Conservation (phyloP, 2,113 vertebrate species). For the Dipodomys ordii region DNA sequence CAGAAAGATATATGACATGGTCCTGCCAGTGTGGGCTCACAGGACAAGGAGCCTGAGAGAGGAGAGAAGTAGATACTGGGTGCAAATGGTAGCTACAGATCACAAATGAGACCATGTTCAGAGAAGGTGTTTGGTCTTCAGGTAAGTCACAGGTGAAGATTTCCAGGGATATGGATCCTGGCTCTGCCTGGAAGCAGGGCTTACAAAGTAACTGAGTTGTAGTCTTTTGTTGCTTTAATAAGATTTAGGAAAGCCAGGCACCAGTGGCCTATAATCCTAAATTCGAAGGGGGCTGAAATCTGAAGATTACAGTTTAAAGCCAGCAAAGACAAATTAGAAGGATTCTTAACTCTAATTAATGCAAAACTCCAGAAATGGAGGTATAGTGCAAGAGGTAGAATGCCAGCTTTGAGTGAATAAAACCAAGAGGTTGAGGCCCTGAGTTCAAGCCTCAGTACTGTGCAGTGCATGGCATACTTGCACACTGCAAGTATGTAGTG, state of each 20-base stretch:
- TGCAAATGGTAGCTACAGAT: background rate
- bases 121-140: background rate
- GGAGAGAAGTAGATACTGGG: background rate
- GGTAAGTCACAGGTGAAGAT: background rate
- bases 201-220: background rate
- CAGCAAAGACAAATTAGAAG: background rate
- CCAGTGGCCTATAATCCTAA: background rate
- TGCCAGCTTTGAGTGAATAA: background rate
- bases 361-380: background rate
- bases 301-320: background rate
- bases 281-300: background rate
- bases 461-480: no score
- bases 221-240: constrained; percentile 13
- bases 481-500: no score
- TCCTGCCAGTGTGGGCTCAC: background rate
- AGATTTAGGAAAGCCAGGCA: background rate
- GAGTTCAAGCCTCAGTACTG: background rate
- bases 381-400: background rate
- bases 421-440: no score
- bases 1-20: background rate
- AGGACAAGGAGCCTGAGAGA: background rate
- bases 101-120: background rate
- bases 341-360: background rate
- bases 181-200: background rate
- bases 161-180: background rate